Evolutionary conservation across 2,113 vertebrate genomes (phyloP).

Genomic region (Lontra canadensis): DNA sequence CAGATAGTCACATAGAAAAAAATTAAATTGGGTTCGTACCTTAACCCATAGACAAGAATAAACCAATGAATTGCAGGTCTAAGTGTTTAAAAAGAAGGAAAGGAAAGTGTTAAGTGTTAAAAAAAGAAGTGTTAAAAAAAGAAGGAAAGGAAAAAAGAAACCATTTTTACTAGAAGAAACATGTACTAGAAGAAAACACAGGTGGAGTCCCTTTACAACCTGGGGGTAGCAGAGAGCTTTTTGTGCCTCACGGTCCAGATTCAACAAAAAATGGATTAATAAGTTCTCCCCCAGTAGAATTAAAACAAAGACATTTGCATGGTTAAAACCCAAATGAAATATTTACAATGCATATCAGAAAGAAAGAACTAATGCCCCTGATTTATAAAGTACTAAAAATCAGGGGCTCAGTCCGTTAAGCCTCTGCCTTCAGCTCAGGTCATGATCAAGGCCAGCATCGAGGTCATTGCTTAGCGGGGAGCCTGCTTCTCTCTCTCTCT

Average conservation of each 20-base stretch:
- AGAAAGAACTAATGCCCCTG: conserved; percentile 15
- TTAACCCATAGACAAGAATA: background rate
- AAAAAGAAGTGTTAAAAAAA: too few species aligned
- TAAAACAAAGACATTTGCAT: background rate
- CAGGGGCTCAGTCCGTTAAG: background rate
- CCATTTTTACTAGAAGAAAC: background rate
- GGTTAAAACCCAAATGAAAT: background rate
- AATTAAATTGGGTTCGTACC: background rate
- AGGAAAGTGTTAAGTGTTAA: too few species aligned
- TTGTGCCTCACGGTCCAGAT: background rate
- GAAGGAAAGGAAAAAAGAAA: background rate
- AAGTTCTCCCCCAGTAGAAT: background rate
- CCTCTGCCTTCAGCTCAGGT: too few species aligned
- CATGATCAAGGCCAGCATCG: background rate
- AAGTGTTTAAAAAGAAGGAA: background rate
- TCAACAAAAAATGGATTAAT: background rate
- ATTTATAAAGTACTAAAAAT: background rate
- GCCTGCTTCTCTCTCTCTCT: background rate
- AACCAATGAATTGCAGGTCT: background rate
- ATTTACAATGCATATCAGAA: background rate
- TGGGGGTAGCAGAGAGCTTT: background rate
- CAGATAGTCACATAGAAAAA: background rate
- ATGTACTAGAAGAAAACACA: background rate
- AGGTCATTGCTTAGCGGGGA: background rate
- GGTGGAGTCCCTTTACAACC: background rate